Evolutionary conservation across 2,888 invertebrate species (phyloP), one percentile per base, ranked within the genome.

Genomic region (Bellardia bayeri): DNA sequence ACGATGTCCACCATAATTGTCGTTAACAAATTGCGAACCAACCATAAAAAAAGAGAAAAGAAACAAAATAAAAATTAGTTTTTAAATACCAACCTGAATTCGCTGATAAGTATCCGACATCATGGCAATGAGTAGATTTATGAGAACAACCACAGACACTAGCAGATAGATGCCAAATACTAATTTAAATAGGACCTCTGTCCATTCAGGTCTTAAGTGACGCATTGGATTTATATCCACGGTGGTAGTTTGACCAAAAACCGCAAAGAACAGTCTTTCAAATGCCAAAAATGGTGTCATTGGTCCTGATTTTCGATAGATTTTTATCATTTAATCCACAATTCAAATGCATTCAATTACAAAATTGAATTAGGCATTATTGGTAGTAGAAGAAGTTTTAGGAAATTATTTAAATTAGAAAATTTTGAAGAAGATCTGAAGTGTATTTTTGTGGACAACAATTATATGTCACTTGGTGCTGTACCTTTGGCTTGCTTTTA

Each of bases 91-190:
- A 96, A 99, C 99, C 96, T 99, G 98, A 93, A 99, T 99, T 93
- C 99, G 96, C 94, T 99, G 99, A 95, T 99, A 99, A 92, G 99
- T 99, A 96, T 99, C 99, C 94, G 99, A 99, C 99, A 99, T 99
- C 99, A 99, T 99, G 95, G 99, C 99, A 96, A 99, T 99, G 94
- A 99, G 97, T 94, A 99, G 96, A 95, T 99, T 99, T 95, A 99
- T 98, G 93, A 99, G 96, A 94, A 99, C 99, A 94, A 99, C 98
- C 94, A 99, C 97, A 91, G 98, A 98, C 94, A 99, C 98, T 96
- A 99, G 96, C 96, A 99, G 97, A 96, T 99, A 99, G 94, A 98
- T 96, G 92, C 98, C 99, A 95, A 99, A 99, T 92, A 98, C 97
- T 94, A 97, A 95, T 95, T 97, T 97, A 95, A 97, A 97, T 92